These are phyloP conservation scores for Aplysina aerophoba DNA, from an alignment of 37 sponge, comb jelly and placozoan genomes.

Conservation along the genomic window DNA sequence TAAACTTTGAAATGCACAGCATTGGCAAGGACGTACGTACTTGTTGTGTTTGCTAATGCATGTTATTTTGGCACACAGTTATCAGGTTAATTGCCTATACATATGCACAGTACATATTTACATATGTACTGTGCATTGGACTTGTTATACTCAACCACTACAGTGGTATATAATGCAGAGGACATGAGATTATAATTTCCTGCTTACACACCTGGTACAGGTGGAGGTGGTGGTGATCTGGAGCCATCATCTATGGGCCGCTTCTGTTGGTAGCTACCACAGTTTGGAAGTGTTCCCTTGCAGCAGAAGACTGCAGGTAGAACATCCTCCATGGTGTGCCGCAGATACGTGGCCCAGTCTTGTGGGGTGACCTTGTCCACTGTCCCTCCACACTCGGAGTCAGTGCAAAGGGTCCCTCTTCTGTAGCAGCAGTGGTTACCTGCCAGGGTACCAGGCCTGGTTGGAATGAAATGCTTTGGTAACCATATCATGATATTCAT, in stretches of 20 bases:
- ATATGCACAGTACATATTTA: no score
- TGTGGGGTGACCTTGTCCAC: slow-evolving; percentile 34
- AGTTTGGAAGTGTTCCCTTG: slow-evolving; percentile 37
- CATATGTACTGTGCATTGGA: no score
- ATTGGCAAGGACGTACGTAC: no score
- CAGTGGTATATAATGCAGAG: no score
- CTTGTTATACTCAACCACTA: no score
- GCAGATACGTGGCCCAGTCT: not conserved
- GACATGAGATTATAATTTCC: no score
- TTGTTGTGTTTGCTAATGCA: no score
- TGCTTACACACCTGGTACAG: slow-evolving; percentile 38
- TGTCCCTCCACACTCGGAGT: slow-evolving; percentile 39
- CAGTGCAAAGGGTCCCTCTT: not conserved
- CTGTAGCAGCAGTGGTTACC: slow-evolving; percentile 20
- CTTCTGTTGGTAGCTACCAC: slow-evolving; percentile 23
- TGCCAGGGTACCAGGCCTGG: not conserved
- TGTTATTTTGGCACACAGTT: no score
- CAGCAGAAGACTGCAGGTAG: slow-evolving; percentile 53
- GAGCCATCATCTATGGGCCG: slow-evolving; percentile 44
- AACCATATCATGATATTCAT: no score
- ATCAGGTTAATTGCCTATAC: no score
- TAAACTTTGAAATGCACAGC: no score
- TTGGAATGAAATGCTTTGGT: no score
- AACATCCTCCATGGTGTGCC: slow-evolving; percentile 38
- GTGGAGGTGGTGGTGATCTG: slow-evolving; percentile 8